phyloP scores from a whole-genome alignment of 2,113 vertebrate genomes.

The Tupaia tana region DNA sequence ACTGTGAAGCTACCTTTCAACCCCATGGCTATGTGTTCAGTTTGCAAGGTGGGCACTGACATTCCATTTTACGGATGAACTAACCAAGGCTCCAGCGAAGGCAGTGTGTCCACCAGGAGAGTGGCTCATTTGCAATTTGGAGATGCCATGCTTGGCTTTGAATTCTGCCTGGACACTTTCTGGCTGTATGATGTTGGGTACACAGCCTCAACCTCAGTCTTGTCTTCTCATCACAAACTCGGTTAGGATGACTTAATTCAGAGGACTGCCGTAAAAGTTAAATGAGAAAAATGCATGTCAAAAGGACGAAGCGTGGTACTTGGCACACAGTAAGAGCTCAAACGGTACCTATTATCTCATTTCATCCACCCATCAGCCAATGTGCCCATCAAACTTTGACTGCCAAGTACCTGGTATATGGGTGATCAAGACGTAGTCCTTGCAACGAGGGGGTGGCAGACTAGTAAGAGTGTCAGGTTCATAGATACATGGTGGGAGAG shows the following conservation, averaged over 20 bases:
- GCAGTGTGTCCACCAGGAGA: not conserved
- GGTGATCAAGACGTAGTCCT: not conserved
- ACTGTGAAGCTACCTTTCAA: not conserved
- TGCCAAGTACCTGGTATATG: not conserved
- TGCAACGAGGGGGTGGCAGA: not conserved
- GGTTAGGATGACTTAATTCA: not conserved
- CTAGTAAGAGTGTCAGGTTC: not conserved
- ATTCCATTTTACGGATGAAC: not conserved
- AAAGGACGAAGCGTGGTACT: not conserved
- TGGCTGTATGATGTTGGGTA: not conserved
- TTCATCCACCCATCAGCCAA: not conserved
- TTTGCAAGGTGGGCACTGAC: not conserved
- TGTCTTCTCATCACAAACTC: not conserved
- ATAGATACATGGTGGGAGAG: not conserved
- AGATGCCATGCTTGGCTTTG: not conserved
- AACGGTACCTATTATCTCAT: not conserved
- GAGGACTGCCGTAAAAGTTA: not conserved
- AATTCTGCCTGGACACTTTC: not conserved
- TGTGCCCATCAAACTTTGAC: not conserved
- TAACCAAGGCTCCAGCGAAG: not conserved
- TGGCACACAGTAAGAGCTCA: not conserved
- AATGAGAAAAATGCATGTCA: not conserved
- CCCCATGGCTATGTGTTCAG: not conserved
- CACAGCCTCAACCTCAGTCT: not conserved
- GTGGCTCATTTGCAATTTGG: fast-evolving